Evolutionary conservation across 1,140 invertebrate genomes (phyloP).

Genomic region (Caerostris extrusa): DNA sequence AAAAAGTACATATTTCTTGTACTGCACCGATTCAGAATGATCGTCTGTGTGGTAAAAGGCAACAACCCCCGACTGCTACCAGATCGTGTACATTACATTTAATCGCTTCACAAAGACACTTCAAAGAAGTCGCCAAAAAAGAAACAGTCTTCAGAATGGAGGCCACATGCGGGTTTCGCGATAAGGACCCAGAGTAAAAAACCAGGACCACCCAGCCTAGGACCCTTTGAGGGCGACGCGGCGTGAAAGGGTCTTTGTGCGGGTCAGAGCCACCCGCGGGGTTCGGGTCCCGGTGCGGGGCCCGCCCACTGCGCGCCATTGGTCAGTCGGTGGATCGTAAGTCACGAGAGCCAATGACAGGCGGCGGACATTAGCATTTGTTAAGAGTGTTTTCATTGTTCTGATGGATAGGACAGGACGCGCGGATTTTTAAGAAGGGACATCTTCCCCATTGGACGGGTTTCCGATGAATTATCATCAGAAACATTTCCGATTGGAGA

Average conservation of each 20-base stretch:
- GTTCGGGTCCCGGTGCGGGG: background rate
- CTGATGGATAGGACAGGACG: no score
- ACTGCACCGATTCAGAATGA: no score
- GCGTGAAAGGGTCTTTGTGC: background rate
- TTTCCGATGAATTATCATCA: no score
- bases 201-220: background rate
- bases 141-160: background rate
- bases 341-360: conserved; percentile 5
- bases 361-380: no score
- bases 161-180: background rate
- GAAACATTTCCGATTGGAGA: no score
- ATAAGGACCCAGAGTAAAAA: background rate
- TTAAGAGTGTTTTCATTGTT: no score
- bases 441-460: no score
- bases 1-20: no score
- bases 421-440: no score
- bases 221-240: background rate
- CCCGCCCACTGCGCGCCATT: background rate
- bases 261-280: no score
- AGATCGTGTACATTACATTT: background rate
- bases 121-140: background rate
- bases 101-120: background rate
- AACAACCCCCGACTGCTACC: no score
- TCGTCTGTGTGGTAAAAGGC: no score
- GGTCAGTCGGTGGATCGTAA: background rate